Percentiles rank a stretch among this genome's conserved stretches.
These are phyloP conservation scores for Chrysolina americana DNA, from an alignment of 2,888 invertebrate species.

Conservation along the genomic window DNA sequence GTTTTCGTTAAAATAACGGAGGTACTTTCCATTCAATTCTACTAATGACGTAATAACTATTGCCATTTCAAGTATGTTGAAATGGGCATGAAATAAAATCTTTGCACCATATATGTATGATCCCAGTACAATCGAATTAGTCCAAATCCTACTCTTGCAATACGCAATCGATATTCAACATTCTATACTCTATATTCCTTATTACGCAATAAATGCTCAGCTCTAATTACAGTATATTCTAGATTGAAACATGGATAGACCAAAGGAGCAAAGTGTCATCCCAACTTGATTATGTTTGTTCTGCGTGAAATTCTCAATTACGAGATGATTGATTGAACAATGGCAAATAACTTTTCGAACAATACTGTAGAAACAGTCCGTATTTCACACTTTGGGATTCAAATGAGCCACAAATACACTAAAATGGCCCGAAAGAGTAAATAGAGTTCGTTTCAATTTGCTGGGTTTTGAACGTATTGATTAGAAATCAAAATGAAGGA, in stretches of 20 bases:
- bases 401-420: slow-evolving; percentile 1
- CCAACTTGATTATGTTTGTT: slow-evolving; percentile 2
- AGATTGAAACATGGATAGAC: not conserved
- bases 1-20: no score
- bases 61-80: no score
- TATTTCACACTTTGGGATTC: slow-evolving; percentile 20
- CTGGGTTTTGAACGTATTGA: slow-evolving; percentile 13
- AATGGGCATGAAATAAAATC: no score
- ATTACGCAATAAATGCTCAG: not conserved
- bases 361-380: not conserved
- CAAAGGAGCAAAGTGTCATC: not conserved
- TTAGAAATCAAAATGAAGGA: slow-evolving; percentile 28
- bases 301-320: not conserved
- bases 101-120: no score
- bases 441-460: slow-evolving; percentile 14
- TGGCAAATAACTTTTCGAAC: not conserved
- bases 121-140: no score
- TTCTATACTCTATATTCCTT: no score
- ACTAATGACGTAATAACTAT: no score
- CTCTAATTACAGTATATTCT: not conserved
- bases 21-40: no score
- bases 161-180: no score
- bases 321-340: slow-evolving; percentile 11
- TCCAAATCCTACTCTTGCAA: no score
- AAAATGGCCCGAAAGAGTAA: slow-evolving; percentile 6